These are phyloP conservation scores for Folsomia candida DNA, from an alignment of 2,888 invertebrate species.

Conservation along the genomic window DNA sequence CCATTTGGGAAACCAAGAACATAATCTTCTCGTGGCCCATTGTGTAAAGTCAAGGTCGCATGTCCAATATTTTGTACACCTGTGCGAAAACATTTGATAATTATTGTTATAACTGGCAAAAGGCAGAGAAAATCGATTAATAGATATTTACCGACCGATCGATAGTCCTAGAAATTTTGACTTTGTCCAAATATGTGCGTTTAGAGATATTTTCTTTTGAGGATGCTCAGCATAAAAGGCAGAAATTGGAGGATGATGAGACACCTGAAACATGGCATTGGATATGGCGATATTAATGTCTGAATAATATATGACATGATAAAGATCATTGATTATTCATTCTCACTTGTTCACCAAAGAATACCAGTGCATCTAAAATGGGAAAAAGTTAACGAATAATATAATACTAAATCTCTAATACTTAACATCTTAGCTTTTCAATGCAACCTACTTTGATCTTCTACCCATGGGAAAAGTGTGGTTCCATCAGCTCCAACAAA, in stretches of 20 bases:
- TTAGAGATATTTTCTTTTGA: slow-evolving; percentile 83
- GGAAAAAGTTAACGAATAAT: too few relatives aligned
- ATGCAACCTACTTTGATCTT: too few relatives aligned
- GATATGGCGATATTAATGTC: too few relatives aligned
- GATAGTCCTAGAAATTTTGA: slow-evolving; percentile 98
- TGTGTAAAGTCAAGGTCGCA: slow-evolving; percentile 67
- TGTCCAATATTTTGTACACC: slow-evolving; percentile 92
- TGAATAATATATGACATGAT: too few relatives aligned
- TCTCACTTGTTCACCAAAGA: slow-evolving; percentile 87
- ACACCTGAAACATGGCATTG: slow-evolving; percentile 61
- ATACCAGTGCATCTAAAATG: slow-evolving; percentile 56
- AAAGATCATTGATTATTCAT: not conserved
- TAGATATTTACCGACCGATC: slow-evolving; percentile 67
- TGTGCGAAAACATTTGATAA: slow-evolving; percentile 15
- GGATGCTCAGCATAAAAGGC: slow-evolving; percentile 98
- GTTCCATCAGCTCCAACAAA: slow-evolving; percentile 64
- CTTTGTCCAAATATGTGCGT: slow-evolving; percentile 98
- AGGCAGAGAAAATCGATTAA: slow-evolving; percentile 52
- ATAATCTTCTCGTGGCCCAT: slow-evolving; percentile 45
- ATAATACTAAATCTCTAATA: too few relatives aligned
- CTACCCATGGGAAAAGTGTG: slow-evolving; percentile 46
- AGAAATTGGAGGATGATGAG: slow-evolving; percentile 94
- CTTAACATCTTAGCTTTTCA: too few relatives aligned
- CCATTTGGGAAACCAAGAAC: slow-evolving; percentile 80
- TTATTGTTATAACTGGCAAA: not conserved